Evolutionary conservation across 2,797 vertebrate genomes (phyloP).

Genomic region (Sparidentex hasta): DNA sequence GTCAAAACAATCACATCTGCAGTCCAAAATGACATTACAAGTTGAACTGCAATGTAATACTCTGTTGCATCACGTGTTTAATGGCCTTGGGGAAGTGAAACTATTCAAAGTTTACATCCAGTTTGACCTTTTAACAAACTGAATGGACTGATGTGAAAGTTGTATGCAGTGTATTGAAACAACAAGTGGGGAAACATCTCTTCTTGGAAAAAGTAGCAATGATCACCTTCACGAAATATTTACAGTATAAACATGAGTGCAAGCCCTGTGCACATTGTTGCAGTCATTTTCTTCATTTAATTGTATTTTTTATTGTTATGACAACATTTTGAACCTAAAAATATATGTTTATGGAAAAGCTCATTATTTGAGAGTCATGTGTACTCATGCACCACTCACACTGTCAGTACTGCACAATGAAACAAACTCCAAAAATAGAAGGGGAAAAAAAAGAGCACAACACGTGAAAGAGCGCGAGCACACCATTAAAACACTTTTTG

Average conservation of each 20-base stretch:
- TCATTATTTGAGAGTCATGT: neutral
- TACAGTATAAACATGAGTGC: neutral
- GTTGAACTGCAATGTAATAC: no score
- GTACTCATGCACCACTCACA: neutral
- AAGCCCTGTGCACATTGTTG: neutral
- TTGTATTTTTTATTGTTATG: neutral
- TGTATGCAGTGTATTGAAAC: neutral
- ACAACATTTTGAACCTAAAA: neutral
- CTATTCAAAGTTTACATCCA: neutral
- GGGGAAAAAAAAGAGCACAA: neutral
- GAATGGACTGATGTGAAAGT: neutral
- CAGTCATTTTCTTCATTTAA: neutral
- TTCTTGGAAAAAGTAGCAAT: neutral
- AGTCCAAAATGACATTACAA: neutral
- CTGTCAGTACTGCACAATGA: neutral
- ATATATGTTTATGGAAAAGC: neutral
- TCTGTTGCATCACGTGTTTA: neutral
- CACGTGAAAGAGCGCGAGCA: neutral
- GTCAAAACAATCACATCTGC: neutral
- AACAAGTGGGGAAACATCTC: neutral
- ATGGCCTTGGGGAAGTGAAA: neutral
- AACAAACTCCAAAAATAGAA: neutral
- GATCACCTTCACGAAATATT: neutral
- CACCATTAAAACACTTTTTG: neutral
- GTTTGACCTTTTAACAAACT: neutral